Evolutionary conservation across 2,888 invertebrate species (phyloP).

Genomic region (Sepiola atlantica): DNA sequence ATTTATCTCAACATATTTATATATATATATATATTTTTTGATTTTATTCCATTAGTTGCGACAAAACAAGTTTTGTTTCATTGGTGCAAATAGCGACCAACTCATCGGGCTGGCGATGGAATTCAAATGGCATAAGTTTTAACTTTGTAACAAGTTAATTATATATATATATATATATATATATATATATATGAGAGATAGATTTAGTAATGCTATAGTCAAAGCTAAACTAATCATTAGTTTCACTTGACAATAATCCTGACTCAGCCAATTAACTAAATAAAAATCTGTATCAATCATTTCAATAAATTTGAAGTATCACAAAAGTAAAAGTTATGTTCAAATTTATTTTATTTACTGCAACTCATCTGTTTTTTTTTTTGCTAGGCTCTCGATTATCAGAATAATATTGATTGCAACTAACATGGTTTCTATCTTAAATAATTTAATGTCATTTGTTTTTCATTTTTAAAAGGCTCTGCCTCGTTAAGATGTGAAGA

Average conservation of each 20-base stretch:
- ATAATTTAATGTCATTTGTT: not conserved
- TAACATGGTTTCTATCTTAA: not conserved
- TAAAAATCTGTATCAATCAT: not conserved
- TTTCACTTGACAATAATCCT: conserved; percentile 15
- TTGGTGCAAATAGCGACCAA: too few relatives aligned
- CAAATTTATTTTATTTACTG: not conserved
- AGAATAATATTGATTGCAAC: not conserved
- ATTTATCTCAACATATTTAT: too few relatives aligned
- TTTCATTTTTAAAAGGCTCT: not conserved
- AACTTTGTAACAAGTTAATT: not conserved
- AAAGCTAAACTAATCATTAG: not conserved
- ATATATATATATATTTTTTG: too few relatives aligned
- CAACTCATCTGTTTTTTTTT: not conserved
- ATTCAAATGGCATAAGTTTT: too few relatives aligned
- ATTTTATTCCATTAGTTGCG: too few relatives aligned
- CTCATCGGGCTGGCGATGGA: too few relatives aligned
- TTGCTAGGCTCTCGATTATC: not conserved
- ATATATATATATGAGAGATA: not conserved
- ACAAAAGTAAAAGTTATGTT: not conserved
- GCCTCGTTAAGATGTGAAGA: not conserved
- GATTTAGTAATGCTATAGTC: too few relatives aligned
- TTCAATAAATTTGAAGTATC: not conserved
- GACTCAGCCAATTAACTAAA: not conserved
- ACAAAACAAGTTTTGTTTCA: too few relatives aligned
- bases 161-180: not conserved